Percentiles rank a stretch among this genome's conserved stretches.
Evolutionary conservation across 1,140 invertebrate genomes (phyloP).

Genomic region (Hypothenemus hampei): DNA sequence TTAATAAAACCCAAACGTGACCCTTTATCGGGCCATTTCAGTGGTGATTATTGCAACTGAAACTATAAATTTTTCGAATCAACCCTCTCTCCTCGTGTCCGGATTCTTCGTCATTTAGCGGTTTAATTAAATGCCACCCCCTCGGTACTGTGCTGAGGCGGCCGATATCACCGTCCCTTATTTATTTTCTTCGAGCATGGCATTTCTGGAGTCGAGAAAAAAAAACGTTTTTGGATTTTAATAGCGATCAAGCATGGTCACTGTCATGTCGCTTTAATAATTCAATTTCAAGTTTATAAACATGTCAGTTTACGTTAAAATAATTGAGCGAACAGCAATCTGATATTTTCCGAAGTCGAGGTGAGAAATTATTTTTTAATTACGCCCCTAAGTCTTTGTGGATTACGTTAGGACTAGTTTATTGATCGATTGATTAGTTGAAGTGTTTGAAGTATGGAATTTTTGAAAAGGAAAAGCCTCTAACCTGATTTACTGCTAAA

Average conservation of each 20-base stretch:
- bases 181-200: not conserved
- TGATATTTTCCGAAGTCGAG: constrained; percentile 10
- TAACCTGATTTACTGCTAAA: too few relatives aligned
- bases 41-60: constrained; percentile 14
- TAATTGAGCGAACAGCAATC: not conserved
- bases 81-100: constrained; percentile 2
- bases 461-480: too few relatives aligned
- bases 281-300: constrained; percentile 6
- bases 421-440: constrained; percentile 2
- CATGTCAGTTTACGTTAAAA: constrained; percentile 1
- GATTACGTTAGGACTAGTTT: too few relatives aligned
- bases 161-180: constrained; percentile 33
- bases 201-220: not conserved
- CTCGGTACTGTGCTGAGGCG: not conserved
- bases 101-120: constrained; percentile 16
- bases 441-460: too few relatives aligned
- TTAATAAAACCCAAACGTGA: too few relatives aligned
- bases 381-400: not conserved
- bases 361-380: constrained; percentile 15
- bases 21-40: too few relatives aligned
- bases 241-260: not conserved
- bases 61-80: constrained; percentile 20
- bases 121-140: constrained; percentile 14
- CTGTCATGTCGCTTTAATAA: not conserved
- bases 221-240: not conserved